Evolutionary conservation across 2,797 vertebrate genomes (phyloP).

Genomic region (Rhinoraja longicauda): DNA sequence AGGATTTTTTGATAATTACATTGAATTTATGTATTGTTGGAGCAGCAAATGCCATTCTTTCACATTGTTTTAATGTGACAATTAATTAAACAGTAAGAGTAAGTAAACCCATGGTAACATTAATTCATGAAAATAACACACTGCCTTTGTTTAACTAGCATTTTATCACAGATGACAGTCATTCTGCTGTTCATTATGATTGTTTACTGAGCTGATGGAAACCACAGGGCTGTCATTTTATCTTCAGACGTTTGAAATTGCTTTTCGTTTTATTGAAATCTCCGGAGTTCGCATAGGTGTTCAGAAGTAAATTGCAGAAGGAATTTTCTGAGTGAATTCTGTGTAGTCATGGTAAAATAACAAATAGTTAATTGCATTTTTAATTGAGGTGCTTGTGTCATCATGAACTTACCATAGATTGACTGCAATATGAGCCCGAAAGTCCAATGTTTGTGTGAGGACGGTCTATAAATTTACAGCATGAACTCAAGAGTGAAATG

Average conservation of each 20-base stretch:
- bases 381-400: background rate
- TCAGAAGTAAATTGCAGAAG: background rate
- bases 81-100: slow-evolving; percentile 62
- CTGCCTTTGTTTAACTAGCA: slow-evolving; percentile 59
- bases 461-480: background rate
- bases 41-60: slow-evolving; percentile 12
- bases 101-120: slow-evolving; percentile 52
- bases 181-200: slow-evolving; percentile 48
- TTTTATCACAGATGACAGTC: slow-evolving; percentile 56
- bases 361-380: slow-evolving; percentile 3
- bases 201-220: slow-evolving; percentile 65
- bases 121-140: slow-evolving; percentile 64
- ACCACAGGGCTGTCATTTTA: slow-evolving; percentile 40
- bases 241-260: slow-evolving; percentile 34
- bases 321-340: background rate
- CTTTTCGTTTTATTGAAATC: slow-evolving; percentile 32
- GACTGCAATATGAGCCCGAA: background rate
- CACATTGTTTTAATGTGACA: slow-evolving; percentile 57
- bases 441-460: background rate
- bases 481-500: background rate
- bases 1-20: background rate
- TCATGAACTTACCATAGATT: background rate
- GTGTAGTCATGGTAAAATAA: background rate
- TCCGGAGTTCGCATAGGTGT: slow-evolving; percentile 2
- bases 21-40: background rate